These are phyloP conservation scores for Sebastes miniatus DNA, from an alignment of 2,797 vertebrate species.

Conservation along the genomic window DNA sequence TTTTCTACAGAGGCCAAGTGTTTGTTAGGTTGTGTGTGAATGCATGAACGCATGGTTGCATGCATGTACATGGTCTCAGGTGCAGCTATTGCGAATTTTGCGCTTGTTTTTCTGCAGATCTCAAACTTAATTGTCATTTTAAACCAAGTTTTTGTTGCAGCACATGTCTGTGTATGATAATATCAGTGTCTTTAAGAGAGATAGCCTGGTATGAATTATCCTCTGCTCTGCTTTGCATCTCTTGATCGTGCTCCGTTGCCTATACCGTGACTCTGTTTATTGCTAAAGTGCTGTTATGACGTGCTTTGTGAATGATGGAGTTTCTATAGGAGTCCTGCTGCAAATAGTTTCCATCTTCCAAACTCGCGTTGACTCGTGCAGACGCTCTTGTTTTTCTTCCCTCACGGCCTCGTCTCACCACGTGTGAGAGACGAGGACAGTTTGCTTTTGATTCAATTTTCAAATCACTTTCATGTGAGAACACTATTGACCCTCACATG, in stretches of 20 bases:
- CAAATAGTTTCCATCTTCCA: constrained; percentile 62
- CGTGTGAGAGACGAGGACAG: constrained; percentile 20
- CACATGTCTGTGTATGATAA: neutral
- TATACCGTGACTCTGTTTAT: constrained; percentile 35
- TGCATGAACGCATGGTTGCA: too few relatives aligned
- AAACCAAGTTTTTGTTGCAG: neutral
- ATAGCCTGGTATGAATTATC: constrained; percentile 7
- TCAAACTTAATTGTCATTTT: neutral
- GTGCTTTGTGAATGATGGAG: constrained; percentile 34
- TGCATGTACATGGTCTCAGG: neutral
- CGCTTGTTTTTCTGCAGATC: neutral
- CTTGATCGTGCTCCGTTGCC: neutral
- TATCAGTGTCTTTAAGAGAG: neutral
- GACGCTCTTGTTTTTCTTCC: constrained; percentile 37
- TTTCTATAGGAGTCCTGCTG: constrained; percentile 45
- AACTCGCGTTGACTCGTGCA: neutral
- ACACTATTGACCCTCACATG: constrained; percentile 37
- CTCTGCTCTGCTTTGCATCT: constrained; percentile 29
- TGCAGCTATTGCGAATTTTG: neutral
- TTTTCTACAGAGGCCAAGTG: neutral
- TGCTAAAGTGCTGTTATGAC: constrained; percentile 50
- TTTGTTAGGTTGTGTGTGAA: neutral
- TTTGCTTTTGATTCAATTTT: constrained; percentile 61
- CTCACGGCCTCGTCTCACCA: constrained; percentile 15
- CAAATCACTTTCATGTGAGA: constrained; percentile 56